Evolutionary conservation across 2,113 vertebrate genomes (phyloP), one percentile per base, ranked within the genome.

Genomic region (Papio anubis): DNA sequence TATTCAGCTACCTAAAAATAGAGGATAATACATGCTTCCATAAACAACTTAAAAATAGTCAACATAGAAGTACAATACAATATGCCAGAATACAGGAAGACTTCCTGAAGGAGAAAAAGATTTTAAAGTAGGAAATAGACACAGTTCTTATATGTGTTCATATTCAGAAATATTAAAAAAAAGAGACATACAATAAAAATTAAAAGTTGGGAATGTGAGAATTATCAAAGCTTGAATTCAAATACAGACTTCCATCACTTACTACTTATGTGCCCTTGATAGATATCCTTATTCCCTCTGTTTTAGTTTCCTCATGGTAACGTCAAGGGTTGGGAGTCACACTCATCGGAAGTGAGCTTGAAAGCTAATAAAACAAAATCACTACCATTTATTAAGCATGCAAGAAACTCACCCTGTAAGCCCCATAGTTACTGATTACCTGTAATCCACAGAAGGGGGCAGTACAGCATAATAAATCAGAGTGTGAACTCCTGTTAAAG

Each of bases 401-500:
- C 81, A 52, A 95, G 38, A 86, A 95, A 83, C 13, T 79, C 80
- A 86, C 43, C 27, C 21, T 61, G 5, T 40, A 91, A 78, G 72
- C 3, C 23, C 5, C 27, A 88, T 23, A 48, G 73, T 90, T 13
- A 81, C 35, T 88, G 40, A 96, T 80, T 96, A 79, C 66, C n/a
- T 92, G 27, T 18, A 75, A 61, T 59, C 14, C 16, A 85, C 92
- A 94, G 92, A 96, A 96, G 84, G 9, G 88, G 84, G 70, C 88
- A 97, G 78, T 59, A 75, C 43, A 27, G 18, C 38, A 80, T 66
- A 32, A 5, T 68, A 92, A 89, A 89, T 66, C 45, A 94, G 23
- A 84, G 10, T 43, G 11, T 59, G 43, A 48, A 7, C 12, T 57
- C 23, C 5, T 57, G 30, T 40, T 94, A 30, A 0, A 11, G 52